Percentiles rank a stretch among this genome's conserved stretches.
Conservation (phyloP, 2,888 invertebrate species). For the Terebella lapidaria region DNA sequence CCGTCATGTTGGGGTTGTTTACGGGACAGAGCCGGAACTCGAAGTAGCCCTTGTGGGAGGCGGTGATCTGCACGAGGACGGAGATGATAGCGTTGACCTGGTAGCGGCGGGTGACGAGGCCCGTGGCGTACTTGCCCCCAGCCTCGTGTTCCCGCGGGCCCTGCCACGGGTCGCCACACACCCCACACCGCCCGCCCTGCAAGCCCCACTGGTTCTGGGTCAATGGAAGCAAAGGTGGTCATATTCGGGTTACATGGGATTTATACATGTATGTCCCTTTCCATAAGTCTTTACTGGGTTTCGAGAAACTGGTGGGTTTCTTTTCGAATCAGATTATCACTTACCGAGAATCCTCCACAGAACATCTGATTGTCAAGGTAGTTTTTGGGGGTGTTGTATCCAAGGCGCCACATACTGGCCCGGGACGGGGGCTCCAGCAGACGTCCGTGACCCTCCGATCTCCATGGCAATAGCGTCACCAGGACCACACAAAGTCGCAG, state of each 20-base stretch:
- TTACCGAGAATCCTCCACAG: conserved; percentile 20
- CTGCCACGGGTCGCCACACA: conserved; percentile 24
- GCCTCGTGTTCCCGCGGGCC: conserved; percentile 19
- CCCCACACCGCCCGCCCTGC: conserved; percentile 20
- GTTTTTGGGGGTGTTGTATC: conserved; percentile 74
- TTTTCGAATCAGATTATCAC: too few species aligned
- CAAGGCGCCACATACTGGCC: conserved; percentile 92
- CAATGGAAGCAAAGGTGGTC: too few species aligned
- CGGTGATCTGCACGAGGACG: conserved; percentile 17
- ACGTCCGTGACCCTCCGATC: conserved; percentile 59
- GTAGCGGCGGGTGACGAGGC: conserved; percentile 17
- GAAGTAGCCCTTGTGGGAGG: conserved; percentile 22
- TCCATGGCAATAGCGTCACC: background rate
- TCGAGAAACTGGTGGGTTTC: too few species aligned
- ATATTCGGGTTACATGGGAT: too few species aligned
- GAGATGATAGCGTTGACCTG: conserved; percentile 1
- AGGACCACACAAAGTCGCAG: too few species aligned
- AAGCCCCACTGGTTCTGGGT: conserved; percentile 10
- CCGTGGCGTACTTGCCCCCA: conserved; percentile 23
- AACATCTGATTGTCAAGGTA: conserved; percentile 22
- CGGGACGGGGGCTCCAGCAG: conserved; percentile 89
- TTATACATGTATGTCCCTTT: too few species aligned
- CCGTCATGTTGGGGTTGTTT: conserved; percentile 8
- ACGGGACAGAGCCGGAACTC: conserved; percentile 24
- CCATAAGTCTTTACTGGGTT: too few species aligned